These are phyloP conservation scores for Steinernema carpocapsae DNA, from an alignment of 2,888 invertebrate genomes.

Conservation along the genomic window DNA sequence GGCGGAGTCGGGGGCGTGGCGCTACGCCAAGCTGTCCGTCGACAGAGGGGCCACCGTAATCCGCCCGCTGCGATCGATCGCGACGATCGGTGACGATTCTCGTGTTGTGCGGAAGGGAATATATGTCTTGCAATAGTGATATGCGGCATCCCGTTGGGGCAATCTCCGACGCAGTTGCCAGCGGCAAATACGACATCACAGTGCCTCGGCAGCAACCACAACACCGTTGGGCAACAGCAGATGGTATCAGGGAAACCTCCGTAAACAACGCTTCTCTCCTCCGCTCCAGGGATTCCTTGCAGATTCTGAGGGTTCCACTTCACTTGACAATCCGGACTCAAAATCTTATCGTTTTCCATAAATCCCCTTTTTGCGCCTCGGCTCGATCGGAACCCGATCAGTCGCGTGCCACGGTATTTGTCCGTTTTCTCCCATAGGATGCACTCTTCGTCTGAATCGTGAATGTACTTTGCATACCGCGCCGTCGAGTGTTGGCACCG, in stretches of 20 bases:
- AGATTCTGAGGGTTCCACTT: not conserved
- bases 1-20: constrained; percentile 22
- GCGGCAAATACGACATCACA: not conserved
- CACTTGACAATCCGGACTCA: too few relatives aligned
- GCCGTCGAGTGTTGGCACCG: constrained; percentile 1
- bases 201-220: not conserved
- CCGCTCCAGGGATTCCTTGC: not conserved
- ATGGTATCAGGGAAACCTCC: not conserved
- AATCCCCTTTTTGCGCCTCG: not conserved
- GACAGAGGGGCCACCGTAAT: constrained; percentile 7
- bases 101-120: not conserved
- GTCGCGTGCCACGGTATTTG: not conserved
- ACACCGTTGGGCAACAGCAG: constrained; percentile 27
- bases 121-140: constrained; percentile 5
- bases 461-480: constrained; percentile 30
- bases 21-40: not conserved
- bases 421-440: not conserved
- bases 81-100: constrained; percentile 27
- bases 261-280: constrained; percentile 12
- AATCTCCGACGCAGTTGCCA: constrained; percentile 1
- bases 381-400: not conserved
- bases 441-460: not conserved
- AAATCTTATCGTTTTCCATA: too few relatives aligned
- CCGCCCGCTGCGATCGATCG: constrained; percentile 32
- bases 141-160: not conserved